phyloP scores from a whole-genome alignment of 2,113 vertebrate species.

The Dinomys branickii region DNA sequence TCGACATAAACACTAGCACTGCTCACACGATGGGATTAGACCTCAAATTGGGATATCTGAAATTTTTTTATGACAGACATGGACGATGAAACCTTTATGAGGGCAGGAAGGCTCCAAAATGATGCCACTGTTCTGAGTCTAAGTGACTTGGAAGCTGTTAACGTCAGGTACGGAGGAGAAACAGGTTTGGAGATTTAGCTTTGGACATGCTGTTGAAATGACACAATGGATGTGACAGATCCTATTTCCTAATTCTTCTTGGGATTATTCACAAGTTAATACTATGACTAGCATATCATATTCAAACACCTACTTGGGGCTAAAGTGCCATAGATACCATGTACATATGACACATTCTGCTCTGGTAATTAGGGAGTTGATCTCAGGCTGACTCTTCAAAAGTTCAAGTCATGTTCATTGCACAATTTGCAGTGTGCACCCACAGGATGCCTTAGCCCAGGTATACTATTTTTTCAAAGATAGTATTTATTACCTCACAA shows the following conservation, averaged over 20 bases:
- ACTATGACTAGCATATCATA: conserved; percentile 46
- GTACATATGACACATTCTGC: conserved; percentile 1
- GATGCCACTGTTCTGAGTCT: not conserved
- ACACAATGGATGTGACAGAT: conserved; percentile 13
- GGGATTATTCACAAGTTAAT: conserved; percentile 37
- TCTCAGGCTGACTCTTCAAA: conserved; percentile 3
- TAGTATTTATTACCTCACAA: not conserved
- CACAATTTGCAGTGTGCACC: not conserved
- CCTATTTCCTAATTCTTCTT: conserved; percentile 60
- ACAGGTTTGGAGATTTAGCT: not conserved
- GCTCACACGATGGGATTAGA: not conserved
- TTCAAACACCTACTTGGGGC: not conserved
- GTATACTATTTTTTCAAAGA: not conserved
- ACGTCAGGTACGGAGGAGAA: conserved; percentile 23
- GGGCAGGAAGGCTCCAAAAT: not conserved
- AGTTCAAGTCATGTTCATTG: conserved; percentile 32
- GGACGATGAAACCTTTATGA: not conserved
- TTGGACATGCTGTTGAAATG: not conserved
- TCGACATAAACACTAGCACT: not conserved
- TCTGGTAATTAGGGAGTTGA: not conserved
- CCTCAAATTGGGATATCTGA: not conserved
- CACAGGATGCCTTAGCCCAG: not conserved
- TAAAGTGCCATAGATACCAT: conserved; percentile 51
- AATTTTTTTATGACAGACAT: not conserved
- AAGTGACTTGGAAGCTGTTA: not conserved